phyloP scores from a whole-genome alignment of 2,113 vertebrate species.

The Dipodomys stephensi region DNA sequence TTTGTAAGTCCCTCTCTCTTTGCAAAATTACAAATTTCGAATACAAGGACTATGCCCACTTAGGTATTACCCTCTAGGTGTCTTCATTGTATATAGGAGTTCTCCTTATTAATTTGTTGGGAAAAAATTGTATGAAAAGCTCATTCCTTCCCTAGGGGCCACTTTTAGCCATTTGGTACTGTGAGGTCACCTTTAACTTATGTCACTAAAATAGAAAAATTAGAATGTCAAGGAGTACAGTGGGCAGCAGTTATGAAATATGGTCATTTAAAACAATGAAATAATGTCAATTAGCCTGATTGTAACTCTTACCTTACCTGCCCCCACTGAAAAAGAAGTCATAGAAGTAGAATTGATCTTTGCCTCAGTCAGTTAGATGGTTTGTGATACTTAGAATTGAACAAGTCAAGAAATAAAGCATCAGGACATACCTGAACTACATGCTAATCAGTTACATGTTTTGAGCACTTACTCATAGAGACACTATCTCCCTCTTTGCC shows the following conservation, averaged over 20 bases:
- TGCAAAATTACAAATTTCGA: not conserved
- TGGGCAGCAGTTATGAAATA: not conserved
- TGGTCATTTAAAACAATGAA: slow-evolving; percentile 37
- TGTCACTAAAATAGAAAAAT: slow-evolving; percentile 38
- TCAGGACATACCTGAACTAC: not conserved
- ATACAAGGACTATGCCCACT: not conserved
- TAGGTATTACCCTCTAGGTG: not conserved
- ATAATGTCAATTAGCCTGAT: not conserved
- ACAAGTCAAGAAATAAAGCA: not conserved
- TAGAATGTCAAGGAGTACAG: not conserved
- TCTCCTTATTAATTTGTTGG: not conserved
- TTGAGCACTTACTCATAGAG: too few species aligned
- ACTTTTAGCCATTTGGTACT: not conserved
- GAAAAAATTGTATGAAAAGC: not conserved
- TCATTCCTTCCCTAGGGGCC: not conserved
- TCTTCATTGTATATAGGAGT: not conserved
- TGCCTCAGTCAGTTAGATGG: not conserved
- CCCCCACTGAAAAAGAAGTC: not conserved
- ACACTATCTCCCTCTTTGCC: not conserved
- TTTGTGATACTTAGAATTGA: slow-evolving; percentile 18
- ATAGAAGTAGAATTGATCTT: not conserved
- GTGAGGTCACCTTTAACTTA: slow-evolving; percentile 31
- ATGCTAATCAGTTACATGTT: too few species aligned
- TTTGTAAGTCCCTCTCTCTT: not conserved
- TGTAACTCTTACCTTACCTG: not conserved